phyloP scores from a whole-genome alignment of 2,888 invertebrate genomes.

The Hirtodrosophila trivittata region DNA sequence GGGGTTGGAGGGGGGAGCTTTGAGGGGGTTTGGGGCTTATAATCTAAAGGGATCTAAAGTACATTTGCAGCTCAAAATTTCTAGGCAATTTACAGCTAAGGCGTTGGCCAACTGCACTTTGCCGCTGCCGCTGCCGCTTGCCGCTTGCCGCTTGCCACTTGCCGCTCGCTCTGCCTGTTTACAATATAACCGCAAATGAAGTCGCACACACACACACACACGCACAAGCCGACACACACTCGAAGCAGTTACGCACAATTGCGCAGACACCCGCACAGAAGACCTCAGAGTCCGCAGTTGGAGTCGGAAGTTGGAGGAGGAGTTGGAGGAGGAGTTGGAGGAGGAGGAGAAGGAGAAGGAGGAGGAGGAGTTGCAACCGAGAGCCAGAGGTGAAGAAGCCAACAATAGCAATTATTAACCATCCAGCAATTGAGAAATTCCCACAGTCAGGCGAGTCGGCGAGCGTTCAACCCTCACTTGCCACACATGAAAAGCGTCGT shows the following conservation, averaged over 20 bases:
- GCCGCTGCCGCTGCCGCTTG: conserved; percentile 17
- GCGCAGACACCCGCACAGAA: conserved; percentile 52
- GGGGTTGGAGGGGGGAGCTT: background rate
- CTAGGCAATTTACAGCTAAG: background rate
- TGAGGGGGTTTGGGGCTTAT: no score
- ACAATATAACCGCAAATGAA: conserved; percentile 65
- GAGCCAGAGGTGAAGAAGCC: conserved; percentile 69
- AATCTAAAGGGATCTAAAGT: conserved; percentile 7
- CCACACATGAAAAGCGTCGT: conserved; percentile 28
- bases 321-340: background rate
- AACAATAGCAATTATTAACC: conserved; percentile 78
- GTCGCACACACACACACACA: conserved; percentile 40
- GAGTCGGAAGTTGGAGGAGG: background rate
- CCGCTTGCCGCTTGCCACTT: conserved; percentile 14
- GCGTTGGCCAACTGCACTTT: conserved; percentile 33
- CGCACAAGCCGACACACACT: conserved; percentile 12
- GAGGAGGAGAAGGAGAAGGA: no score
- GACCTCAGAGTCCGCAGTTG: background rate
- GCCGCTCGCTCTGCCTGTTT: conserved; percentile 34
- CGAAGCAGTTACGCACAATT: conserved; percentile 67
- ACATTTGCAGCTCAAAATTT: conserved; percentile 1
- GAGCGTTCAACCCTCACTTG: conserved; percentile 56
- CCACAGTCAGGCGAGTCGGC: conserved; percentile 64
- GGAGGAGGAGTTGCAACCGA: conserved; percentile 11
- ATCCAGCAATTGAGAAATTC: conserved; percentile 81